Base-by-base conservation (phyloP, 2,888 invertebrate genomes). In the Ceratothoa steindachneri region DNA sequence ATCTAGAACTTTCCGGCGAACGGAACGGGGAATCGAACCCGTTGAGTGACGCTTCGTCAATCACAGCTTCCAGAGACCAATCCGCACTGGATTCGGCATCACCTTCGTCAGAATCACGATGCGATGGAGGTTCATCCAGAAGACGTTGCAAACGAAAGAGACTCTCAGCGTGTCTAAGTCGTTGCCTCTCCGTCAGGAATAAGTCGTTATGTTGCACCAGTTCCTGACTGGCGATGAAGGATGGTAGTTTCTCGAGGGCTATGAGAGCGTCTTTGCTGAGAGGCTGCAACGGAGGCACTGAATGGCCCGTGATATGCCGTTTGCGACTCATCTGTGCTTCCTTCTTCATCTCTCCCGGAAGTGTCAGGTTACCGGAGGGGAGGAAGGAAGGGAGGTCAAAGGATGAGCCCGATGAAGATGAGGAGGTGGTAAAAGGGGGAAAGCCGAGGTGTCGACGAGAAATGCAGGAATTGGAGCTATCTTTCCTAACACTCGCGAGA, bases 31-130 rank as follows among this genome's bases (percentile, higher is more conserved):
- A 51, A 9, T 53, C 9, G 12, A 28, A 29, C 4, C 71, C 77
- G 27, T 41, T 31, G 28, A 52, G 67, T 27, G 71, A 72, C 24
- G 52, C 41, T 69, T 80, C 80, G 73, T 80, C 73, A 24, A 75
- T 29, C 30, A 77, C 73, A 9, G 77, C 80, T 71, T 75, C 77
- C 72, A 77, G 71, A 66, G 80, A 80, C 80, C 80, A 80, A 52
- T 80, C 80, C 24, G 77, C 80, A 64, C 77, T 77, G 22, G 69
- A 73, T 12, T 71, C 73, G 7, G 67, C 66, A 7, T 73, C 73
- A 30, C 60, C 71, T 12, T 64, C 65, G 55, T 68, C 41, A 30
- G 24, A 27, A 27, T 22, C 19, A 15, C 29, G 15, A 24, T 64
- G 22, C 29, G 60, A 30, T 19, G 72, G 31, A 22, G 73, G 66